Evolutionary conservation across 1,140 invertebrate genomes (phyloP).

Genomic region (Papilio polytes): DNA sequence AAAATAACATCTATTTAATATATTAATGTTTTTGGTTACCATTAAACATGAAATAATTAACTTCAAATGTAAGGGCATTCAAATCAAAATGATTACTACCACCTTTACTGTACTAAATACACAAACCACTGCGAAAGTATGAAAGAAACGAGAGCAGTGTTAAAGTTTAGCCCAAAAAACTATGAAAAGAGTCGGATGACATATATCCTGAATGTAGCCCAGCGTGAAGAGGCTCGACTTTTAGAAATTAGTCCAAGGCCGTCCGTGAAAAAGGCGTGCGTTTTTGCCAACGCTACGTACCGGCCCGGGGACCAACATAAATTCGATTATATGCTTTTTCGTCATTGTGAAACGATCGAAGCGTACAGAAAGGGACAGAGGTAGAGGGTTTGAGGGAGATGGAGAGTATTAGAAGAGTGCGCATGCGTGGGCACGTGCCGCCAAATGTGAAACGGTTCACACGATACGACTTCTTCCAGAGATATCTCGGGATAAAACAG

Average conservation of each 20-base stretch:
- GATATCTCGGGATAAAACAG: constrained; percentile 50
- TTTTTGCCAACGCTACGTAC: constrained; percentile 63
- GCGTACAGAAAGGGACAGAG: constrained; percentile 54
- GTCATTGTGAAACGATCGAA: constrained; percentile 81
- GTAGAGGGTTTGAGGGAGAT: constrained; percentile 54
- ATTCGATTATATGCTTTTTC: constrained; percentile 82
- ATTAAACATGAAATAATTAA: background rate
- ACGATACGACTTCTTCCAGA: constrained; percentile 50
- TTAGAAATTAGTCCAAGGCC: constrained; percentile 56
- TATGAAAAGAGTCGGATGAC: constrained; percentile 27
- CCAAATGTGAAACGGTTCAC: constrained; percentile 45
- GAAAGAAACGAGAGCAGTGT: constrained; percentile 37
- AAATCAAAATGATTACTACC: background rate
- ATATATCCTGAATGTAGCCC: constrained; percentile 38
- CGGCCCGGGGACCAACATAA: constrained; percentile 65
- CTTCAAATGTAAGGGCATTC: background rate
- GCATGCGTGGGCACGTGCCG: constrained; percentile 77
- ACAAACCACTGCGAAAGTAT: background rate
- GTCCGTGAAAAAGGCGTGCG: constrained; percentile 39
- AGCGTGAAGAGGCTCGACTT: constrained; percentile 39
- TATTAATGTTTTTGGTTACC: too few relatives aligned
- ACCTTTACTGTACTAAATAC: background rate
- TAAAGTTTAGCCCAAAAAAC: constrained; percentile 21
- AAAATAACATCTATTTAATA: too few relatives aligned
- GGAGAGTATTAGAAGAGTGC: constrained; percentile 42